Base-by-base conservation (phyloP, 1,140 invertebrate species). In the Drosophila setifemur region DNA sequence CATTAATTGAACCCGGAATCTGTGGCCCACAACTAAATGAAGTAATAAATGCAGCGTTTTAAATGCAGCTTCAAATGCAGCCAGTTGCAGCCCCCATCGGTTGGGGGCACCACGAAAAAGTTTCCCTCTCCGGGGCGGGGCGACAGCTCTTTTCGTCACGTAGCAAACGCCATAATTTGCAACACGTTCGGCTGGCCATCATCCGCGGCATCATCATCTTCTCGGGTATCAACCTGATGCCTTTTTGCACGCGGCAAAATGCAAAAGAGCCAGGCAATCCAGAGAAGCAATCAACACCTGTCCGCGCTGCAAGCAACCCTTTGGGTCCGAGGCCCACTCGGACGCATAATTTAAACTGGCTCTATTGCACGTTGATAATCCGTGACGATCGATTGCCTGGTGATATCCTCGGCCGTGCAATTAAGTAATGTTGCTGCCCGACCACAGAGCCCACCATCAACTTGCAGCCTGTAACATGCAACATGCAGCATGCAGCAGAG, bases 1-100 rank as follows among this genome's bases (percentile, higher is more conserved):
- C 74, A 79, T 79, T 85, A 79, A 83, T 83, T 83, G 79, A 78
- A 60, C 64, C 70, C 64, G 79, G 79, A 85, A 83, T 83, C 63
- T 50, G 52, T 47, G 50, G 31, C 45, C 49, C 42, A 40, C 57
- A 40, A 57, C 67, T 70, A 73, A 77, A 73, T 68, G 55, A 73
- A 57, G 50, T 33, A 55, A 81, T 75, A 58, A 61, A 44, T 33
- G 35, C 50, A n/a, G 8, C 14, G 33, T 18, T 37, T 37, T 37
- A 37, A 18, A 14, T 37, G 14, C 5, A 37, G 33, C 16, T 14
- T 28, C 12, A 28, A 26, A 43, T n/a, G n/a, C n/a, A n/a, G n/a
- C n/a, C n/a, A n/a, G n/a, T n/a, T n/a, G n/a, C n/a, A n/a, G n/a
- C n/a, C n/a, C n/a, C n/a, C n/a, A n/a, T n/a, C n/a, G n/a, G n/a